Evolutionary conservation across 2,888 invertebrate species (phyloP).

Genomic region (Drosophila macrothrix): DNA sequence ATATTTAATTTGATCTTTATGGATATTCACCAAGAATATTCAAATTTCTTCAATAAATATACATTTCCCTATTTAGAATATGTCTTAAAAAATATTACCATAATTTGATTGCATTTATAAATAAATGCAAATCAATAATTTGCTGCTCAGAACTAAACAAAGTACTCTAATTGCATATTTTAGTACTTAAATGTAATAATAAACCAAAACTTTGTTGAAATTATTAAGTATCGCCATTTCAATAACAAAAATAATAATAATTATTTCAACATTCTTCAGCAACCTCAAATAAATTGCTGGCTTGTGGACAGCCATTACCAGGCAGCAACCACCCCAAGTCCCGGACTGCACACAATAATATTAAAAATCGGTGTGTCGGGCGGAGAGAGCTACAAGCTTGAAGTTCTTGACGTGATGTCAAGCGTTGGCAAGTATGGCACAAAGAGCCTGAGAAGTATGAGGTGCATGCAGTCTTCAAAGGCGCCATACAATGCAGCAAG

Average conservation of each 20-base stretch:
- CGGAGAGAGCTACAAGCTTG: conserved; percentile 19
- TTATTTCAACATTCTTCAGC: conserved; percentile 17
- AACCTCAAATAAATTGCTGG: conserved; percentile 35
- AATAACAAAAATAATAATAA: conserved; percentile 3
- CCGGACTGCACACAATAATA: conserved; percentile 37
- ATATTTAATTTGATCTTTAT: background rate
- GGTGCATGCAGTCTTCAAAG: conserved; percentile 44
- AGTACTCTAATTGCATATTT: background rate
- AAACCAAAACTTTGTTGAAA: background rate
- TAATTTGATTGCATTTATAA: background rate
- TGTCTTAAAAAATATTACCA: background rate
- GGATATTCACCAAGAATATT: background rate
- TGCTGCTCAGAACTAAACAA: background rate
- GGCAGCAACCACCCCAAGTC: conserved; percentile 13
- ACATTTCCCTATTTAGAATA: background rate
- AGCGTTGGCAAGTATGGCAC: conserved; percentile 32
- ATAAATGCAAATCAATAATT: background rate
- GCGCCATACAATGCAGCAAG: conserved; percentile 32
- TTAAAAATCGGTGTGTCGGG: conserved; percentile 46
- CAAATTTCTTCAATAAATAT: background rate
- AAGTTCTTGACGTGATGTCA: conserved; percentile 63
- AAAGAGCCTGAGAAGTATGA: conserved; percentile 1
- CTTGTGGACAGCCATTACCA: conserved; percentile 9
- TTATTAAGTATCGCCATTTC: background rate
- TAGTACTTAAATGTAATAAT: background rate